These are phyloP conservation scores for Drosophila saltans DNA, from an alignment of 1,140 invertebrate genomes.

Conservation along the genomic window DNA sequence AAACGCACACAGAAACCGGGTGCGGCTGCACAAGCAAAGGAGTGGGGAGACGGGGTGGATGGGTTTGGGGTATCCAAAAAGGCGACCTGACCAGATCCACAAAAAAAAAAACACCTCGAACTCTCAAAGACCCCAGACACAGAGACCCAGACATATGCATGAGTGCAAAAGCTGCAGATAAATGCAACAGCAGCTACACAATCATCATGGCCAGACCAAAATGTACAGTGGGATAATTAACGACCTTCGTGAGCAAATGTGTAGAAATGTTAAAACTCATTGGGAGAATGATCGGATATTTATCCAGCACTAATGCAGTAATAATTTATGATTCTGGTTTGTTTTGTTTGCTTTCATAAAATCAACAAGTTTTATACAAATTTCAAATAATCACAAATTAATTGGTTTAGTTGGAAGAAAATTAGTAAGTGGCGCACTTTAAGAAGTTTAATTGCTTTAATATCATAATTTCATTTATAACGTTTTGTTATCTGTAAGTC, in stretches of 20 bases:
- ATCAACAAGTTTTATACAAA: too few species aligned
- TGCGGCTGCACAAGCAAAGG: not conserved
- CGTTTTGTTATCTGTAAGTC: too few species aligned
- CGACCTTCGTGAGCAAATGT: not conserved
- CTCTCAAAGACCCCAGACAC: constrained; percentile 33
- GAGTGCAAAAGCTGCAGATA: constrained; percentile 72
- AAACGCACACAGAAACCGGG: constrained; percentile 55
- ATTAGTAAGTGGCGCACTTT: too few species aligned
- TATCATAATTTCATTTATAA: too few species aligned
- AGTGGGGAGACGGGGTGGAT: not conserved
- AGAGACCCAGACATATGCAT: constrained; percentile 56
- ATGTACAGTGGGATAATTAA: constrained; percentile 38
- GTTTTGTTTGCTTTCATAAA: too few species aligned
- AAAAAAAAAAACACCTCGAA: constrained; percentile 22
- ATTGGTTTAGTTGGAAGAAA: too few species aligned
- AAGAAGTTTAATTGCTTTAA: too few species aligned
- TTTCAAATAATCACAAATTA: too few species aligned
- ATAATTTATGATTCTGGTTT: too few species aligned
- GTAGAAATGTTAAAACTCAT: too few species aligned
- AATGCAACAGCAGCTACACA: constrained; percentile 49
- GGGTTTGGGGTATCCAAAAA: constrained; percentile 40
- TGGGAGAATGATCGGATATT: too few species aligned
- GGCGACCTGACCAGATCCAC: constrained; percentile 42
- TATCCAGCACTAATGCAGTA: too few species aligned
- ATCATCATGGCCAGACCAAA: constrained; percentile 31